Base-by-base conservation (phyloP, 2,888 invertebrate genomes). In the Subacronicta megacephala region DNA sequence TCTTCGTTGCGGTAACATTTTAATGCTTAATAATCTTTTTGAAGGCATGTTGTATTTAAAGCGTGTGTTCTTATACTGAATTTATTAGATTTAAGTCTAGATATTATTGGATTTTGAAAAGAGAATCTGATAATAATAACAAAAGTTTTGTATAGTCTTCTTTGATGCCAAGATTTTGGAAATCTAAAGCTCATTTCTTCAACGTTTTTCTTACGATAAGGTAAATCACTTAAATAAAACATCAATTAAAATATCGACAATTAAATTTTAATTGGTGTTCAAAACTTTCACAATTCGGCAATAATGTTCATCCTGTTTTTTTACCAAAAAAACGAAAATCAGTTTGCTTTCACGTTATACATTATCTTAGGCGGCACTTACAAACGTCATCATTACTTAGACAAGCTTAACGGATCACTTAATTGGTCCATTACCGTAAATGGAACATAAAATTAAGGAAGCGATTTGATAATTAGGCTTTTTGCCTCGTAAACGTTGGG, bases 401-500 rank as follows among this genome's bases (percentile, higher is more conserved):
- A 35, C n/a, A 46, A 42, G 46, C 37, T 56, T 45, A 10, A 23
- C 7, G 44, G 40, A 56, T 41, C 18, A 41, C 7, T 52, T 50
- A 62, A 53, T 50, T 37, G 41, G 31, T 15, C 37, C n/a, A 53
- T 57, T 66, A 67, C 29, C 9, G 36, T 16, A 26, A 62, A 57
- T 38, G 45, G 45, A 15, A 52, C 44, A 56, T 62, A 35, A 46
- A 62, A 45, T 38, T 62, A 17, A 62, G 52, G 35, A 50, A 62
- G 62, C 41, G 41, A 52, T 62, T 56, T 49, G 47, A 49, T 56
- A 40, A 67, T 56, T 51, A 66, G 45, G 10, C 10, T 57, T 18
- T 35, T 29, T 15, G n/a, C n/a, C 29, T 51, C 44, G 59, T 64
- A 50, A 65, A 60, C 5, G 55, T 29, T 16, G 15, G 16, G 26